A percentile compares a stretch with the other conserved stretches of the same genome.
phyloP scores from a whole-genome alignment of 2,113 vertebrate genomes.

The Psilopogon haemacephalus region DNA sequence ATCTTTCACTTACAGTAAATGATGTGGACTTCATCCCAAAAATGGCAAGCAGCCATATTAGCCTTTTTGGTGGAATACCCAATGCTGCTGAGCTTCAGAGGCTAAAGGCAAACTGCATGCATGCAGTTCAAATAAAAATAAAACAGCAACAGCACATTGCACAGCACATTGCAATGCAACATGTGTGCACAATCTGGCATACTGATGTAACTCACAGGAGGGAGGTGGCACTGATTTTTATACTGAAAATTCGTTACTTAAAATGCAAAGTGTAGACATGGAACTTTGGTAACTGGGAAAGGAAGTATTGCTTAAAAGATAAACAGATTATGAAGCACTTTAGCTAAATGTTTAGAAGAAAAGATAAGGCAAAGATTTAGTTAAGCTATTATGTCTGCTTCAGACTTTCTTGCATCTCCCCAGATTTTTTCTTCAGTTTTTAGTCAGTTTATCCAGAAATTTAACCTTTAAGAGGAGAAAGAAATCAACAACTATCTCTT shows the following conservation, averaged over 20 bases:
- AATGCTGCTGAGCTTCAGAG: neutral
- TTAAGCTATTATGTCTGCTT: neutral
- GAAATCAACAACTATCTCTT: neutral
- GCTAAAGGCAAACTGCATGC: neutral
- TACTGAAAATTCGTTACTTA: neutral
- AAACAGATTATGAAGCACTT: neutral
- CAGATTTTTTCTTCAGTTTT: neutral
- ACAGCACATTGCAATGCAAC: neutral
- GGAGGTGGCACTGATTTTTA: neutral
- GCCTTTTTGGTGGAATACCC: neutral
- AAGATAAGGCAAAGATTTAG: neutral
- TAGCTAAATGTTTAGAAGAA: neutral
- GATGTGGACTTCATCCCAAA: neutral
- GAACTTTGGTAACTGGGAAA: neutral
- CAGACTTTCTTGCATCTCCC: neutral
- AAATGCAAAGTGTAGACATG: neutral
- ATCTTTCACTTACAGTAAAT: slow-evolving; percentile 37
- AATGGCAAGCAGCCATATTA: slow-evolving; percentile 1
- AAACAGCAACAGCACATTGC: neutral
- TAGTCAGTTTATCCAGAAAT: neutral
- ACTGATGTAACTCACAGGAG: neutral
- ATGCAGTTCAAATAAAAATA: neutral
- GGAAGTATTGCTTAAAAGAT: neutral
- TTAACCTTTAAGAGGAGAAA: neutral
- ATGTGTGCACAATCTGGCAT: rapidly evolving